These are phyloP conservation scores for Morpho deidamia DNA, from an alignment of 2,888 invertebrate genomes.

Conservation along the genomic window DNA sequence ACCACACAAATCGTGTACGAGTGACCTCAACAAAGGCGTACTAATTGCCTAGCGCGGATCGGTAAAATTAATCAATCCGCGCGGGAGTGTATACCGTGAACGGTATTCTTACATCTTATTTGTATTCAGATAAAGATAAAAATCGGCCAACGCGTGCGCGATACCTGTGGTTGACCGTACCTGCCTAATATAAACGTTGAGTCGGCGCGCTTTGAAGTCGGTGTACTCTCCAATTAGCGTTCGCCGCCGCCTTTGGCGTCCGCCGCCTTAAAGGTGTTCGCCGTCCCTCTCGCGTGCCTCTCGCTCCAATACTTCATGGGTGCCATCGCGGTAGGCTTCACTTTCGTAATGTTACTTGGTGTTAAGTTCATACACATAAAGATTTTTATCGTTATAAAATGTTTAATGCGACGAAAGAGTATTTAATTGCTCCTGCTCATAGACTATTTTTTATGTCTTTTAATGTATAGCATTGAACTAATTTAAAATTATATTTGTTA, in stretches of 20 bases:
- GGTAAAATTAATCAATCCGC: conserved; percentile 69
- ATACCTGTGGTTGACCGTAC: conserved; percentile 34
- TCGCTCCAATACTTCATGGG: conserved; percentile 22
- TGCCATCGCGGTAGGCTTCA: conserved; percentile 22
- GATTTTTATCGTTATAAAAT: conserved; percentile 20
- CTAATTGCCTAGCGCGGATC: conserved; percentile 69
- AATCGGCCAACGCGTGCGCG: not conserved
- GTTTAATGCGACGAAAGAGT: conserved; percentile 18
- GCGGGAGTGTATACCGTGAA: conserved; percentile 29
- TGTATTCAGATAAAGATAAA: not conserved
- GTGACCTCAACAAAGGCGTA: conserved; percentile 56
- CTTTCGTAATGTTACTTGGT: conserved; percentile 12
- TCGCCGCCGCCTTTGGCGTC: conserved; percentile 73
- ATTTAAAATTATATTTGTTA: no score
- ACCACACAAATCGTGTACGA: conserved; percentile 26
- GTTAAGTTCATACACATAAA: conserved; percentile 22
- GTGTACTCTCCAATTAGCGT: conserved; percentile 73
- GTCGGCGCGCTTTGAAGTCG: conserved; percentile 66
- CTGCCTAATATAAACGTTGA: conserved; percentile 75
- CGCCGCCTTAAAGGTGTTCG: conserved; percentile 61
- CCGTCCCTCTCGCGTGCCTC: conserved; percentile 32
- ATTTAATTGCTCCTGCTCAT: conserved; percentile 16
- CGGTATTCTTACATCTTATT: conserved; percentile 5
- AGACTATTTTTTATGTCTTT: conserved; percentile 6
- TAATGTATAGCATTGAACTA: no score